Percentiles rank a stretch among this genome's conserved stretches.
Evolutionary conservation across 2,888 invertebrate genomes (phyloP).

Genomic region (Macrophya annulata): DNA sequence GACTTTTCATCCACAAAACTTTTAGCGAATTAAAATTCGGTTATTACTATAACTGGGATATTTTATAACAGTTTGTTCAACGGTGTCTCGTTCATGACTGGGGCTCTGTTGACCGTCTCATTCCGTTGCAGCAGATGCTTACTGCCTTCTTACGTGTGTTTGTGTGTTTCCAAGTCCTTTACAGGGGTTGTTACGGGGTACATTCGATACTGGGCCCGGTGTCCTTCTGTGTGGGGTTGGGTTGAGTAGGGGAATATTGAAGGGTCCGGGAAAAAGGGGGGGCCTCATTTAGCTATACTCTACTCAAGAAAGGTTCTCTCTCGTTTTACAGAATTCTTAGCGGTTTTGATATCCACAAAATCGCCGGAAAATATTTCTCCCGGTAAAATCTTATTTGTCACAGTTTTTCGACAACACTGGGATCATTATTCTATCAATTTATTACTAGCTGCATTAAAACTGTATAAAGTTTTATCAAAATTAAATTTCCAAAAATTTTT

Average conservation of each 20-base stretch:
- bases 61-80: constrained; percentile 21
- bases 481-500: too few species aligned
- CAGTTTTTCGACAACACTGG: neutral
- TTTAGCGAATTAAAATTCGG: constrained; percentile 15
- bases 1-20: neutral
- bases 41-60: neutral
- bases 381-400: neutral
- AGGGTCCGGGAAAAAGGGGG: constrained; percentile 15
- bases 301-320: constrained; percentile 2
- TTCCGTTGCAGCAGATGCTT: constrained; percentile 74
- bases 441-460: too few species aligned
- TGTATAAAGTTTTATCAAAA: too few species aligned
- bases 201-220: constrained; percentile 73
- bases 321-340: too few species aligned
- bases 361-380: neutral
- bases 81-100: constrained; percentile 66
- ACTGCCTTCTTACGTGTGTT: constrained; percentile 66
- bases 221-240: constrained; percentile 58
- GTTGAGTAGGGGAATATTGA: constrained; percentile 17
- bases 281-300: constrained; percentile 43
- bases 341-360: neutral
- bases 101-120: constrained; percentile 71
- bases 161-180: constrained; percentile 57
- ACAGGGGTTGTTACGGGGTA: constrained; percentile 75
- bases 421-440: neutral